A percentile compares a stretch with the other conserved stretches of the same genome.
Conservation (phyloP, 1,140 invertebrate genomes). For the Pseudomyrmex concolor region DNA sequence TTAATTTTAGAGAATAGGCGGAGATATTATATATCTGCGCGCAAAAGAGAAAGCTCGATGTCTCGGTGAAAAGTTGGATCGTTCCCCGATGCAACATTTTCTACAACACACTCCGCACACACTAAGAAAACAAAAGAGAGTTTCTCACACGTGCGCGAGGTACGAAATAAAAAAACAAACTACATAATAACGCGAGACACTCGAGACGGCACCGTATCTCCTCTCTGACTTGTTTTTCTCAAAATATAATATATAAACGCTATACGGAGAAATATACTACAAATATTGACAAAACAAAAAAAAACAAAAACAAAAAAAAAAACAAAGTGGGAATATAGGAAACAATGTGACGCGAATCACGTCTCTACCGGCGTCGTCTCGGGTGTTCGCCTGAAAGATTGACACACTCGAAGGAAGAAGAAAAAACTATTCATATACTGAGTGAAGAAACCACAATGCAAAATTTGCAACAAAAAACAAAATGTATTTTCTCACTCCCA, state of each 20-base stretch:
- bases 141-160: slow-evolving; percentile 16
- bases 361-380: slow-evolving; percentile 69
- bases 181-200: slow-evolving; percentile 58
- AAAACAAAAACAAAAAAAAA: neutral
- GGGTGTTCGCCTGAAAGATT: slow-evolving; percentile 71
- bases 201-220: slow-evolving; percentile 71
- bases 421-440: slow-evolving; percentile 63
- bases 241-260: neutral
- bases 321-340: neutral
- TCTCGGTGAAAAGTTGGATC: slow-evolving; percentile 68
- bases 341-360: neutral
- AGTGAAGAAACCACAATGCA: slow-evolving; percentile 81
- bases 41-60: slow-evolving; percentile 49
- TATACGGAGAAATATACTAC: neutral
- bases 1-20: slow-evolving; percentile 77
- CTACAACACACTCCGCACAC: slow-evolving; percentile 73
- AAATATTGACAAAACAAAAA: neutral
- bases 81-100: slow-evolving; percentile 79
- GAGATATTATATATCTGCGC: slow-evolving; percentile 54
- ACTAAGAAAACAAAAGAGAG: slow-evolving; percentile 43
- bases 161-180: slow-evolving; percentile 44
- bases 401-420: slow-evolving; percentile 39
- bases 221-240: slow-evolving; percentile 60
- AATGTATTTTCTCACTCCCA: slow-evolving; percentile 84
- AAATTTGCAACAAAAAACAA: slow-evolving; percentile 80